These are phyloP conservation scores for Liasis olivaceus DNA, from an alignment of 2,797 vertebrate genomes.

Conservation along the genomic window DNA sequence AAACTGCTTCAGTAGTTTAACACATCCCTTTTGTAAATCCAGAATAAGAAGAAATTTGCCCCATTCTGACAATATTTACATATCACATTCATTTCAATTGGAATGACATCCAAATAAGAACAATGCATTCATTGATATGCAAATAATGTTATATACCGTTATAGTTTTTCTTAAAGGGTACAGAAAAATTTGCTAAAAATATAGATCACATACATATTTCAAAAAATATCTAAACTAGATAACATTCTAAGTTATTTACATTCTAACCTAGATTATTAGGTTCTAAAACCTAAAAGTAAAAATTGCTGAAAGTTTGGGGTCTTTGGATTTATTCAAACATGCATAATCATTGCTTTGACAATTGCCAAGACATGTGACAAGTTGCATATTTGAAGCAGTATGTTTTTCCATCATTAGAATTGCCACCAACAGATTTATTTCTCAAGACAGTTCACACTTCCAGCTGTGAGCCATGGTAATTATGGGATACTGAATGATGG, in stretches of 20 bases:
- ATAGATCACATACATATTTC: too few relatives aligned
- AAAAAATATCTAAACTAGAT: background rate
- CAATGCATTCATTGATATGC: background rate
- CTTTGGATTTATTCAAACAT: background rate
- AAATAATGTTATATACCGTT: background rate
- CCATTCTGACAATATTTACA: background rate
- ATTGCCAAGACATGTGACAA: background rate
- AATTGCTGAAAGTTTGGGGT: background rate
- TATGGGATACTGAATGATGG: background rate
- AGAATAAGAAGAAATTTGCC: too few relatives aligned
- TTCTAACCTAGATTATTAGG: background rate
- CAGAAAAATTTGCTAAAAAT: too few relatives aligned
- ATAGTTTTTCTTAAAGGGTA: background rate
- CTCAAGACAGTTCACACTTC: background rate
- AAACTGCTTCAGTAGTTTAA: too few relatives aligned
- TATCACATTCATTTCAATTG: background rate
- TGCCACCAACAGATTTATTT: background rate
- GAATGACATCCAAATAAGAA: background rate
- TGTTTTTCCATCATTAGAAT: background rate
- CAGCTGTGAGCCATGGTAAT: background rate
- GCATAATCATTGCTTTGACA: background rate
- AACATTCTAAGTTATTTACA: background rate
- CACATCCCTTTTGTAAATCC: too few relatives aligned
- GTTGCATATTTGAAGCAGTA: background rate
- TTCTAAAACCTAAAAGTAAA: accelerated